Base-by-base conservation (phyloP, 2,888 invertebrate genomes). In the Drosophila robusta region DNA sequence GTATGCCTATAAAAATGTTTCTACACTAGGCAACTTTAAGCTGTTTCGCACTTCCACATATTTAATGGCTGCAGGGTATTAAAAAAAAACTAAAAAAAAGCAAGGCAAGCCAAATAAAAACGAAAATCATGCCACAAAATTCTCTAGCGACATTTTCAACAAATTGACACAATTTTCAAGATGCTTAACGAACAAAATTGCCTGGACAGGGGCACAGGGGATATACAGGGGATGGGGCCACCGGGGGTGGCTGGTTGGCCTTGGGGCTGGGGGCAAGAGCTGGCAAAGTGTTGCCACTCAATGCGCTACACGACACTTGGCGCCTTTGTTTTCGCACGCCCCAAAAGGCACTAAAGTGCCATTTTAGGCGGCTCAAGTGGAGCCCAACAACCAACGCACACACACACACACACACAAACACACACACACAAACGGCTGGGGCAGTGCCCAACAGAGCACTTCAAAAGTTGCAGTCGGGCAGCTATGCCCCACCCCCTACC, bases 341-440 rank as follows among this genome's bases (percentile, higher is more conserved):
- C 84, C 84, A 80, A 83, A 87, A 84, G 87, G 82, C 89, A 89
- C 83, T 91, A 80, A 90, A 90, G 90, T 89, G 91, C 82, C 89
- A 89, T 90, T 91, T 89, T 87, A 89, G 91, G 89, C 78, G 56
- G 82, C 90, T 90, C 83, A 86, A 90, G 90, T 88, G 90, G 80
- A 83, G 83, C 74, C 75, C 71, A 73, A 41, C 70, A 64, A 55
- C 52, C 47, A 24, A 14, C 66, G 61, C 49, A 68, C 71, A 56
- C 50, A 55, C 44, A 39, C 32, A 44, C 16, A 46, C 9, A 29
- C 29, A 39, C 12, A 29, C 1, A 9, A 7, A 60, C 22, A 62
- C 62, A 49, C 49, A 50, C 46, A n/a, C 26, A 18, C 14, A 22
- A 11, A 36, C 45, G 36, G 49, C 26, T 47, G 8, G 57, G 49